A percentile compares a stretch with the other conserved stretches of the same genome.
Conservation (phyloP, 1,140 invertebrate genomes). For the Hylaeus anthracinus region DNA sequence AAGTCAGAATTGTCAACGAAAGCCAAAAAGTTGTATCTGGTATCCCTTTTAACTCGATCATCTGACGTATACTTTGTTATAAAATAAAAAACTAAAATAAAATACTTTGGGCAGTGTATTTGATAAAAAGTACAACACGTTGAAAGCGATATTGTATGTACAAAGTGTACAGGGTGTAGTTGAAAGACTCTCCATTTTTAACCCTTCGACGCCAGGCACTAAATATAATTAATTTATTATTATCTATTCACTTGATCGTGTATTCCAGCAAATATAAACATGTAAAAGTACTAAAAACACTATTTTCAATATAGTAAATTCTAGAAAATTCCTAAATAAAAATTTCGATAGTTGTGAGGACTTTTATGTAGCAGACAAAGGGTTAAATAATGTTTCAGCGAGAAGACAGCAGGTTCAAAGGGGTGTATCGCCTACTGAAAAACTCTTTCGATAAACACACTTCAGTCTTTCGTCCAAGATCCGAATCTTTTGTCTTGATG, state of each 20-base stretch:
- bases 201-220: conserved; percentile 1
- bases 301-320: no score
- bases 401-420: conserved; percentile 9
- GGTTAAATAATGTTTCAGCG: background rate
- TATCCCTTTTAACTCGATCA: no score
- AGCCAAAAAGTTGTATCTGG: no score
- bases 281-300: no score
- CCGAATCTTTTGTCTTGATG: background rate
- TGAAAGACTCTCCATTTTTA: background rate
- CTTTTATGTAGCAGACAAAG: background rate
- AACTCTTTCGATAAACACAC: no score
- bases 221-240: background rate
- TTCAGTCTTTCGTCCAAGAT: background rate
- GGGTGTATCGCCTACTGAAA: background rate
- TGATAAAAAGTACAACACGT: conserved; percentile 9
- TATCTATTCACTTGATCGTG: no score
- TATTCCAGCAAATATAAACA: no score
- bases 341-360: background rate
- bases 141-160: conserved; percentile 18
- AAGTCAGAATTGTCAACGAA: no score
- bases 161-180: background rate
- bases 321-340: background rate
- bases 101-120: conserved; percentile 1
- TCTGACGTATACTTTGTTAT: no score
- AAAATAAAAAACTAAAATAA: background rate